phyloP scores from a whole-genome alignment of 64 coral and sea anemone species.

The Porites australiensis region DNA sequence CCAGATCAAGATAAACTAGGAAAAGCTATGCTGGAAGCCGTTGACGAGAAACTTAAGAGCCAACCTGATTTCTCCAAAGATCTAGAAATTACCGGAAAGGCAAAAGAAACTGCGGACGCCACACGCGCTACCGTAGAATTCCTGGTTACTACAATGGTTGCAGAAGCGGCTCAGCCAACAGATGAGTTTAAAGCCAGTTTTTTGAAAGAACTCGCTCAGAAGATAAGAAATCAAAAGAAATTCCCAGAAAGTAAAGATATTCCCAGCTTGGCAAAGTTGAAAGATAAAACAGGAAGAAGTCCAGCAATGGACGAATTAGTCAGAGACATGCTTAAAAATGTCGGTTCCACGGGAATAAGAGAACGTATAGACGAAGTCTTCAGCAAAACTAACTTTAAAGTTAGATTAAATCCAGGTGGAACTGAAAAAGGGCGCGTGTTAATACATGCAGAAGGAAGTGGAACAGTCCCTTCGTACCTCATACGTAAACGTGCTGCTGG shows the following conservation, averaged over 20 bases:
- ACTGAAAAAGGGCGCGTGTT: not conserved
- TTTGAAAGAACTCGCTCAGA: slow-evolving; percentile 24
- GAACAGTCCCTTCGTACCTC: slow-evolving; percentile 2
- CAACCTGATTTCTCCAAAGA: slow-evolving; percentile 32
- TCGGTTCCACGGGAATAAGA: not conserved
- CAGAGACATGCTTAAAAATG: not conserved
- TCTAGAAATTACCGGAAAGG: not conserved
- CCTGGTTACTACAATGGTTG: slow-evolving; percentile 52
- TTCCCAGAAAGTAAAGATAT: slow-evolving; percentile 16
- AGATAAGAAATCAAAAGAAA: not conserved
- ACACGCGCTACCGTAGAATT: slow-evolving; percentile 61
- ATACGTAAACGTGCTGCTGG: not conserved
- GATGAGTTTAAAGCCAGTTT: slow-evolving; percentile 21
- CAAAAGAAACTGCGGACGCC: slow-evolving; percentile 10
- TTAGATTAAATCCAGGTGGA: not conserved
- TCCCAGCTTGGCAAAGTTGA: slow-evolving; percentile 11
- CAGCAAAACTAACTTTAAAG: not conserved
- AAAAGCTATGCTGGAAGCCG: slow-evolving; percentile 9
- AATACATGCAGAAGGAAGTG: not conserved
- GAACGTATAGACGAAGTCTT: not conserved
- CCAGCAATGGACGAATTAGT: not conserved
- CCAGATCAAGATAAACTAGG: slow-evolving; percentile 16
- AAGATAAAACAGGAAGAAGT: slow-evolving; percentile 24
- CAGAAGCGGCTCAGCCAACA: slow-evolving; percentile 46
- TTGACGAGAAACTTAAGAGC: not conserved